Base-by-base conservation (phyloP, 2,797 vertebrate species). In the Darevskia nairensis region DNA sequence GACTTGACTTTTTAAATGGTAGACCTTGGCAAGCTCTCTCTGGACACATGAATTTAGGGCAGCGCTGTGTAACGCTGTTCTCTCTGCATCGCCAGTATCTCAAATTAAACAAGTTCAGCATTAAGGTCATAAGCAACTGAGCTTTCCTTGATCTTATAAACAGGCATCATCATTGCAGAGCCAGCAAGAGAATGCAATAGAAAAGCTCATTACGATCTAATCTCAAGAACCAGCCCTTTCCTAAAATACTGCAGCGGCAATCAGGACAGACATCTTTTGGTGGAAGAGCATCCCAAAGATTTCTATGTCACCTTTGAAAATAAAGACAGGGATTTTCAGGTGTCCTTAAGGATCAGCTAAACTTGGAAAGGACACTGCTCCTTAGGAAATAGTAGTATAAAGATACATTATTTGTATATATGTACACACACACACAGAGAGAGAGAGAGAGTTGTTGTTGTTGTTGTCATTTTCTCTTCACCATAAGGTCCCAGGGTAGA, bases 91-190 rank as follows among this genome's bases (percentile, higher is more conserved):
- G 15, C 80, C 61, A 46, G 27, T 6, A 55, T 84, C 72, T 80
- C 69, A 91, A 86, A 86, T 79, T 72, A 90, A 87, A 82, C 35
- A 89, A 85, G 85, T 39, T 21, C 35, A 87, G 41, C 85, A 35
- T 25, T 32, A 44, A 25, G 64, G 4, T 8, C 79, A 27, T 68
- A 15, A 84, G 64, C 46, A 85, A 29, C 46, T 89, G 19, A 39
- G 11, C 25, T 88, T 29, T 15, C 25, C 64, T 84, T 71, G 1
- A 5, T 78, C 69, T 78, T 23, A 32, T 64, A 89, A 91, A 87
- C 2, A 4, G 0, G 21, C 82, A 2, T 39, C 71, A 50, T 39
- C 50, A 69, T 77, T 32, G 27, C 71, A 68, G 71, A 80, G 44
- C 2, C 84, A 85, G 32, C 80, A 6, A 87, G 77, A 89, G 5